Evolutionary conservation across 2,888 invertebrate genomes (phyloP), one percentile per base, ranked within the genome.

Genomic region (Strigamia crassipes): DNA sequence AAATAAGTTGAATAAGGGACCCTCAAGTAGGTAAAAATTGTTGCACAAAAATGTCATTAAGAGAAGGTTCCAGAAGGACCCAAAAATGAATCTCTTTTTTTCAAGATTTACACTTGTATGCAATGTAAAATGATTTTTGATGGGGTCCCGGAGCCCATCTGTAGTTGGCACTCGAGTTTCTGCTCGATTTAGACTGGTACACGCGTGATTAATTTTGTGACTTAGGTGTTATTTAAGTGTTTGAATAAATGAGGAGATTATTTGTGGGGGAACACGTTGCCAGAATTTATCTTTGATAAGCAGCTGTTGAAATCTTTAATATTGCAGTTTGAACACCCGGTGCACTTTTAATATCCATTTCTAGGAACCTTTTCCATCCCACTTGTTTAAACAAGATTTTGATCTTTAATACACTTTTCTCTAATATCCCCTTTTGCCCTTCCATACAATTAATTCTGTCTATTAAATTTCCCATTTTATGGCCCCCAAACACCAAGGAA

Each of bases 231-330:
- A 46, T 61, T 18, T 15, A 61, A 15, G 42, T 13, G 42, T 61
- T 18, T 12, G 61, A 61, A 61, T 61, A 61, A 61, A 61, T 61
- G 18, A 46, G 61, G 61, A 23, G 61, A 61, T 61, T 61, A 61
- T 61, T 61, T 61, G 10, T 18, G 61, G 42, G 15, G 61, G n/a
- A 61, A 61, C 61, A 18, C 18, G 61, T 61, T 61, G 61, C 21
- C 23, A 9, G 61, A 61, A 61, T 61, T 61, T 61, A 18, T 61
- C 61, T 61, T 61, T 61, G 61, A 15, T 61, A 61, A 61, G 61
- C 61, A 61, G 61, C 61, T 61, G 61, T 61, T 61, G 21, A 21
- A 61, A 9, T 15, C 61, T 61, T 61, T 61, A 61, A 61, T 61
- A 23, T 61, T 61, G 61, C 42, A 46, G 13, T 46, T 46, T 46